Base-by-base conservation (phyloP, 2,797 vertebrate species). In the Clarias pachynema region DNA sequence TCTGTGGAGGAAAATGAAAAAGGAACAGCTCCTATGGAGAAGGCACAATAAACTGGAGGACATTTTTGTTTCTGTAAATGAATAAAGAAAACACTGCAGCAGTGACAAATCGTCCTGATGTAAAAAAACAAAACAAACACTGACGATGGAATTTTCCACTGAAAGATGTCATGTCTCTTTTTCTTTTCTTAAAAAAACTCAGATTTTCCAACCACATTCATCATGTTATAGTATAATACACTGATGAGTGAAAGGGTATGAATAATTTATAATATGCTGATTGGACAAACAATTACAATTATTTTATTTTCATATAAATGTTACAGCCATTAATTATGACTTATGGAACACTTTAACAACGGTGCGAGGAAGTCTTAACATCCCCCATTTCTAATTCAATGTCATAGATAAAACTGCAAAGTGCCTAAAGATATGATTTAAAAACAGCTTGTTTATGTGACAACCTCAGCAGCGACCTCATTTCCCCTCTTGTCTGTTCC, bases 1-100 rank as follows among this genome's bases (percentile, higher is more conserved):
- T 86, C 57, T 59, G 89, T 92, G 89, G 44, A 72, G 1, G 24
- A 16, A 89, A 91, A 89, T 88, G 87, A 91, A 89, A 88, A 60
- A 24, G 2, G 0, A 24, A 37, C 2, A 78, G 31, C 77, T 65
- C 78, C 37, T 44, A 80, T 20, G 78, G 90, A 87, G 92, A 95
- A 95, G 94, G 95, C 95, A 95, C 94, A 89, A 84, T 80, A 63
- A 62, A 79, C 34, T n/a, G 20, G 57, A 79, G 57, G 59, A 62
- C 56, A 5, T 34, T 68, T 49, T 49, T 63, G 78, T 65, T 73
- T 81, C 15, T 56, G 34, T 77, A 37, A 53, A 56, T 6, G 18
- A 37, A 69, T 79, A 74, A n/a, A 26, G 9, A 10, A 73, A 77
- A 10, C 24, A 59, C n/a, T 49, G 56, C 65, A 68, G 56, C 65